Evolutionary conservation across 2,888 invertebrate species (phyloP).

Genomic region (Cerastis leucographa): DNA sequence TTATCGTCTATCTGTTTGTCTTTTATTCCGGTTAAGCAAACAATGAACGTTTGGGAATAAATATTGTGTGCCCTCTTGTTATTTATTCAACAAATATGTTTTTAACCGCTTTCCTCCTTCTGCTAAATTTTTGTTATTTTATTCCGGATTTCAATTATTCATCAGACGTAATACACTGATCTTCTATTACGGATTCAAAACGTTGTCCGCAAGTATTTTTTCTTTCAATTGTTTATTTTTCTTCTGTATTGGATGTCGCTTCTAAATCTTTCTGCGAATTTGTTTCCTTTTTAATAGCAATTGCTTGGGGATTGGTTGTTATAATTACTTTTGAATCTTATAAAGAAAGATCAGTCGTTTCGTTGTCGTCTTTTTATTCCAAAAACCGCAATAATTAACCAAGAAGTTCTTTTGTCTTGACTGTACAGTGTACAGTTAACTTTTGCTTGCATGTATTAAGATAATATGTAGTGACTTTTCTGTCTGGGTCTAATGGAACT

Average conservation of each 20-base stretch:
- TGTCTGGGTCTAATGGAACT: not conserved
- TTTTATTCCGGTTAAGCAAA: conserved; percentile 43
- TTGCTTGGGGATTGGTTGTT: not conserved
- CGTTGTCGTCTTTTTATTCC: too few species aligned
- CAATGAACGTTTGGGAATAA: conserved; percentile 45
- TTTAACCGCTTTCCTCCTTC: conserved; percentile 23
- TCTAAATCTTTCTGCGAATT: not conserved
- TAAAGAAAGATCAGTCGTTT: not conserved
- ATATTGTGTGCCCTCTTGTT: conserved; percentile 47
- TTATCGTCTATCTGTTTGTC: conserved; percentile 54
- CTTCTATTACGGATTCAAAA: conserved; percentile 49
- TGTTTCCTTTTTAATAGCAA: conserved; percentile 7
- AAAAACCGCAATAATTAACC: not conserved
- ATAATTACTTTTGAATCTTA: conserved; percentile 4
- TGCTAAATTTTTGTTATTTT: conserved; percentile 43
- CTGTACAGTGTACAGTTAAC: not conserved
- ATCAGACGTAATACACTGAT: conserved; percentile 56
- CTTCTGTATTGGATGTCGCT: not conserved
- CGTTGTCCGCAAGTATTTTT: conserved; percentile 2
- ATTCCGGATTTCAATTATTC: conserved; percentile 53
- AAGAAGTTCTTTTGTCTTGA: not conserved
- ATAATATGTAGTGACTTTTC: not conserved
- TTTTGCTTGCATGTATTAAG: not conserved
- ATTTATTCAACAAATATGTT: conserved; percentile 40
- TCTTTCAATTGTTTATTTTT: conserved; percentile 12